These are phyloP conservation scores for Eupithecia abbreviata DNA, from an alignment of 2,888 invertebrate genomes.

Conservation along the genomic window DNA sequence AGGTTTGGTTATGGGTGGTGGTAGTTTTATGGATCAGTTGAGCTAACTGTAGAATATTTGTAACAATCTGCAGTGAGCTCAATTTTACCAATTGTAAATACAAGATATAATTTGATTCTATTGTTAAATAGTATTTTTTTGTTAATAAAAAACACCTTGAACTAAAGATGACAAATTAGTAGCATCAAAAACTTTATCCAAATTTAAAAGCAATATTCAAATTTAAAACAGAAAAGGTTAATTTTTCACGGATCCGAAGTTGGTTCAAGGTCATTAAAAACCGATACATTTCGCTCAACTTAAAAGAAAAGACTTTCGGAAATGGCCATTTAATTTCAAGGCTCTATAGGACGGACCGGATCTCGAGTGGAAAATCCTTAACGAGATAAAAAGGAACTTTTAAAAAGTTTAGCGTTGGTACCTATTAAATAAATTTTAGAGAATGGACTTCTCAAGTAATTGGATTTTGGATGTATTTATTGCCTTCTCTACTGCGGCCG, in stretches of 20 bases:
- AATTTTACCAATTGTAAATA: no score
- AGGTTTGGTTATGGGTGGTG: no score
- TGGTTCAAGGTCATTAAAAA: conserved; percentile 44
- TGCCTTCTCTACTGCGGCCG: conserved; percentile 2
- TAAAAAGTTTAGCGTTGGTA: conserved; percentile 28
- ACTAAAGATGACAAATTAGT: background rate
- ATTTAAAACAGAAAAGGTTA: conserved; percentile 14
- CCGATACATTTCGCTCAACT: conserved; percentile 41
- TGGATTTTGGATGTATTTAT: conserved; percentile 28
- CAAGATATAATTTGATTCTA: no score
- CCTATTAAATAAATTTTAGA: conserved; percentile 35
- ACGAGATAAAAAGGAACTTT: conserved; percentile 39
- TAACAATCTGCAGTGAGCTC: no score
- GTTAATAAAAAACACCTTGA: background rate
- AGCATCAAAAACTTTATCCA: background rate
- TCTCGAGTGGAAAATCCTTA: conserved; percentile 36
- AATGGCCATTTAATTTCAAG: conserved; percentile 44
- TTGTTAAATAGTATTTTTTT: no score
- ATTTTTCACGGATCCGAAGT: conserved; percentile 40
- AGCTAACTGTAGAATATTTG: no score
- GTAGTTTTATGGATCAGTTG: no score
- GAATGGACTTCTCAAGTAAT: conserved; percentile 34
- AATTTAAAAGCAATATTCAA: conserved; percentile 4
- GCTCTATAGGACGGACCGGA: conserved; percentile 30
- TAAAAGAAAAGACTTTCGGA: conserved; percentile 38